Evolutionary conservation across 2,888 invertebrate genomes (phyloP), one percentile per base, ranked within the genome.

Genomic region (Ectemnius lituratus): DNA sequence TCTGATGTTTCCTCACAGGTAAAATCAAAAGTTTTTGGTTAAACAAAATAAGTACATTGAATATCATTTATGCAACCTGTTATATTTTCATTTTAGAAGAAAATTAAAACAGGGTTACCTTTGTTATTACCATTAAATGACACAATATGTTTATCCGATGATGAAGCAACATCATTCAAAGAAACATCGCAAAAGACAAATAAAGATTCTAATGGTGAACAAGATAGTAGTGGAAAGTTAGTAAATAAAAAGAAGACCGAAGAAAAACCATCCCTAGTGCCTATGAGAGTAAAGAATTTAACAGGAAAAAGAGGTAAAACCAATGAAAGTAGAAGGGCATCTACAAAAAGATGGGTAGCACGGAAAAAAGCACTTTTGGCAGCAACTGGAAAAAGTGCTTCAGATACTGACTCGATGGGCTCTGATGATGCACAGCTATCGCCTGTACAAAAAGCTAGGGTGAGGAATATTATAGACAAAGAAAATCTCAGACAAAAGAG

Each of bases 331-430:
- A 81, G 90, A 27, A 86, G 85, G 70, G 90, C 88, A 6, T 90
- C 87, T 4, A 89, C 90, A 0, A 89, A 89, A 75, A 88, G 90
- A 46, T 91, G 90, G 90, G 89, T 87, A 0, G 90, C 87, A 2
- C 85, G 90, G n/a, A 90, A 90, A 63, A 89, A 86, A 47, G 90
- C 90, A 0, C 77, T 90, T 3, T 76, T 89, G 28, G 90, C 88
- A 4, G 89, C 89, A 1, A 89, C 86, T 5, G 90, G 90, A 0
- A 86, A 89, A 64, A 79, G 82, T 8, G 84, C 83, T 1, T 88
- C 90, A 0, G 90, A 91, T 62, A 88, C 88, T 18, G 90, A 91
- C 61, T 90, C 90, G 0, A 76, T 83, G 52, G 83, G 63, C 18
- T 88, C 89, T 0, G 89, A 88, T 23, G 85, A 86, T 3, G 70